A percentile compares a stretch with the other conserved stretches of the same genome.
Evolutionary conservation across 2,797 vertebrate genomes (phyloP).

Genomic region (Typhlichthys eigenmanni): DNA sequence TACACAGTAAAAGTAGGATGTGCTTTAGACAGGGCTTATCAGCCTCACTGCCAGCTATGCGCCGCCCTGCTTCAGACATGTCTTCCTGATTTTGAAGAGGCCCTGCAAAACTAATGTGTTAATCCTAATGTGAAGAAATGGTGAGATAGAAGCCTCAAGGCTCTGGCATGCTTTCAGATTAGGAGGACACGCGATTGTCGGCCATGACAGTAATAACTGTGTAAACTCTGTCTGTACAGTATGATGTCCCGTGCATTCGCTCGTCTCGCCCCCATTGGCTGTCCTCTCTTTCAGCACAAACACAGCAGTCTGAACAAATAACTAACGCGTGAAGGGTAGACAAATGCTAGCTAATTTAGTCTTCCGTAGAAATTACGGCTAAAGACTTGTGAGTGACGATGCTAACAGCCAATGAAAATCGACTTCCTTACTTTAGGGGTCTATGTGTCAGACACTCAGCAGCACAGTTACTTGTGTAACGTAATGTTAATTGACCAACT

Average conservation of each 20-base stretch:
- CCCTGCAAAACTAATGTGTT: slow-evolving; percentile 41
- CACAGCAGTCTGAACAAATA: not conserved
- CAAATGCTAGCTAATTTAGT: too few relatives aligned
- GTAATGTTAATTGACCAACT: not conserved
- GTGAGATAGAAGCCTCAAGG: slow-evolving; percentile 37
- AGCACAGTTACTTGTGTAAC: too few relatives aligned
- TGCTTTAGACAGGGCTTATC: slow-evolving; percentile 46
- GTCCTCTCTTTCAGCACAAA: slow-evolving; percentile 9
- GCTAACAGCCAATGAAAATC: too few relatives aligned
- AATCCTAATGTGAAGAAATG: slow-evolving; percentile 52
- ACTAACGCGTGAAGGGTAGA: not conserved
- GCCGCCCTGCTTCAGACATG: slow-evolving; percentile 28
- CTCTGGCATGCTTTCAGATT: slow-evolving; percentile 40
- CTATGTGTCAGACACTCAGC: too few relatives aligned
- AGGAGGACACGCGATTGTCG: slow-evolving; percentile 18
- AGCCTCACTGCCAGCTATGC: slow-evolving; percentile 29
- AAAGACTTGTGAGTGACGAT: too few relatives aligned
- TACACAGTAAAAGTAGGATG: slow-evolving; percentile 52
- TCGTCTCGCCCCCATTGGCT: not conserved
- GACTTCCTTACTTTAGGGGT: too few relatives aligned
- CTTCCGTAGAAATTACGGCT: too few relatives aligned
- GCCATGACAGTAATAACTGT: slow-evolving; percentile 29
- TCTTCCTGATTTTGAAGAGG: slow-evolving; percentile 41
- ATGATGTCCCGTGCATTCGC: slow-evolving; percentile 18
- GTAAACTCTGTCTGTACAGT: slow-evolving; percentile 7